Percentiles rank a stretch among this genome's conserved stretches.
phyloP scores from a whole-genome alignment of 2,888 invertebrate species.

The Macrophya alboannulata region DNA sequence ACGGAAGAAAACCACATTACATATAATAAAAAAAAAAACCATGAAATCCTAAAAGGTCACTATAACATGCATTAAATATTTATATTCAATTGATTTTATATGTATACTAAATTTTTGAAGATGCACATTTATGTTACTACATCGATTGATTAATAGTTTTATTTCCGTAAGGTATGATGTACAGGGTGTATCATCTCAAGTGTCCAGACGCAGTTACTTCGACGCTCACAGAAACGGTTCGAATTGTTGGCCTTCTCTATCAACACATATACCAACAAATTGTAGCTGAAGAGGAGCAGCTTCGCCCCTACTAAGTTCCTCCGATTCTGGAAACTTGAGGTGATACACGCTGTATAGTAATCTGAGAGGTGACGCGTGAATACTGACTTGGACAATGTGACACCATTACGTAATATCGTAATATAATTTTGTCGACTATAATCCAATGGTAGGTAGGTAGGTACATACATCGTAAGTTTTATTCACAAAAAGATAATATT shows the following conservation, averaged over 20 bases:
- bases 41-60: neutral
- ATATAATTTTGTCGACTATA: constrained; percentile 41
- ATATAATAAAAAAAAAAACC: neutral
- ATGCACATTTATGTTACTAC: neutral
- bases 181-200: too few species aligned
- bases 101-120: neutral
- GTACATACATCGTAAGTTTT: constrained; percentile 51
- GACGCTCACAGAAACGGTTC: too few species aligned
- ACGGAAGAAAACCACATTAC: neutral
- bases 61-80: too few species aligned
- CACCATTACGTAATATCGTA: constrained; percentile 47
- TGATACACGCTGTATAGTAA: too few species aligned
- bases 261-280: too few species aligned
- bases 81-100: too few species aligned
- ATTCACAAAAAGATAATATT: constrained; percentile 35
- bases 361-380: constrained; percentile 53
- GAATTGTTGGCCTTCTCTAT: too few species aligned
- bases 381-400: constrained; percentile 57
- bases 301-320: too few species aligned
- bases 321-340: too few species aligned
- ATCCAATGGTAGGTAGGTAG: constrained; percentile 38
- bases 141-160: neutral
- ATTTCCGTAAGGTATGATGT: neutral
- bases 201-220: too few species aligned
- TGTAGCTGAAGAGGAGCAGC: too few species aligned